Evolutionary conservation across 37 sponge, comb jelly and placozoan genomes (phyloP), one percentile per base, ranked within the genome.

Genomic region (Agelas oroides): DNA sequence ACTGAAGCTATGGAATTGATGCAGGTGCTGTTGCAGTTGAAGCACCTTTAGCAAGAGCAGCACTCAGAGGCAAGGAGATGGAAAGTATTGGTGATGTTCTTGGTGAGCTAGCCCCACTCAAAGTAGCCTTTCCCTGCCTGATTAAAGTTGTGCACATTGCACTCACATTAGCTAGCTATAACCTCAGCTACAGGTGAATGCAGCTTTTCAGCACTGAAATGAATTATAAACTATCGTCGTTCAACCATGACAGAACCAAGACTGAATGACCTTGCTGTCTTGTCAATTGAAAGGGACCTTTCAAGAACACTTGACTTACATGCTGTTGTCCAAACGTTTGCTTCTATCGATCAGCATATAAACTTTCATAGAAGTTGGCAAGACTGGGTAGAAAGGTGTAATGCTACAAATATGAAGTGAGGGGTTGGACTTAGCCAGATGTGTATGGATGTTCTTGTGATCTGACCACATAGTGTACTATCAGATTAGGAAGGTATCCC

Each of bases 191-290:
- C 46, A 46, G 3, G 46, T 46, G 46, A 46, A 46, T 8, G 46
- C 8, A 12, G 6, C 46, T 46, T n/a, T n/a, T n/a, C n/a, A n/a
- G n/a, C n/a, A n/a, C n/a, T n/a, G n/a, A n/a, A n/a, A n/a, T n/a
- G n/a, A n/a, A n/a, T n/a, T 46, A 76, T 57, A 25, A 76, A 60
- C 8, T 76, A 59, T 30, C 75, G 52, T 37, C 55, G 88, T 0
- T 73, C 88, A 25, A 87, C 88, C 5, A 80, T 83, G 88, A 63
- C 17, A 1, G 57, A 87, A 63, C 67, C 59, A 35, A 41, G 82
- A 37, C 77, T 87, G 2, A 80, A 57, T 54, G 62, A 86, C 52
- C 71, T 86, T 30, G 79, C 87, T 35, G 38, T 84, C 14, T 23
- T 82, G 14, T 61, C 80, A 1, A 77, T 86, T 36, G 77, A 85